Evolutionary conservation across 2,113 vertebrate species (phyloP), one percentile per base, ranked within the genome.

Genomic region (Mustelus asterias): DNA sequence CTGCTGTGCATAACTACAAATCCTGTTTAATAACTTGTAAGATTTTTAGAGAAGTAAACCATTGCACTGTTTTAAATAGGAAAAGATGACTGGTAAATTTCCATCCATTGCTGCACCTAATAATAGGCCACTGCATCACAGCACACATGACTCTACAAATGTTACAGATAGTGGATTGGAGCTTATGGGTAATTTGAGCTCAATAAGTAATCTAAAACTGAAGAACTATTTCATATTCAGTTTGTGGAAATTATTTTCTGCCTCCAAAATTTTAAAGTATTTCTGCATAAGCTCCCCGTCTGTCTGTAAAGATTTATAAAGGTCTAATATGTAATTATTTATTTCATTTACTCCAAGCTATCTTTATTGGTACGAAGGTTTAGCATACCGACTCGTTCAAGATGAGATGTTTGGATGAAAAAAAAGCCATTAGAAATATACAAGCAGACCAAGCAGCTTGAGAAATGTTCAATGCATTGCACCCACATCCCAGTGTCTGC

Each of bases 181-280:
- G 33, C 58, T 29, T 54, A 65, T 92, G 89, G 65, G 58, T 63
- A 65, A 92, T 92, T 37, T 65, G 58, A 92, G 33, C 89, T 92
- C 89, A 92, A 16, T 65, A n/a, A 92, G 89, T 92, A 92, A 92
- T 33, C 65, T 92, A 92, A 92, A 63, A 92, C 89, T 7, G n/a
- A 16, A 2, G 60, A 33, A 63, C 24, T 33, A 65, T 92, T 92
- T 65, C 9, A 37, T 92, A 20, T 37, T n/a, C 10, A 33, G 9
- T 60, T 58, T 26, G 2, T 65, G 33, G 58, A 92, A 92, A 65
- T 65, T 60, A 65, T n/a, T 92, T 92, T 37, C 54, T 33, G 48
- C 26, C 26, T 41, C 89, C 60, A 65, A 92, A n/a, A 0, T 63
- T 60, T 65, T 37, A 0, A n/a, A 63, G 29, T n/a, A 3, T n/a